Evolutionary conservation across 2,888 invertebrate species (phyloP).

Genomic region (Drosophila greeni): DNA sequence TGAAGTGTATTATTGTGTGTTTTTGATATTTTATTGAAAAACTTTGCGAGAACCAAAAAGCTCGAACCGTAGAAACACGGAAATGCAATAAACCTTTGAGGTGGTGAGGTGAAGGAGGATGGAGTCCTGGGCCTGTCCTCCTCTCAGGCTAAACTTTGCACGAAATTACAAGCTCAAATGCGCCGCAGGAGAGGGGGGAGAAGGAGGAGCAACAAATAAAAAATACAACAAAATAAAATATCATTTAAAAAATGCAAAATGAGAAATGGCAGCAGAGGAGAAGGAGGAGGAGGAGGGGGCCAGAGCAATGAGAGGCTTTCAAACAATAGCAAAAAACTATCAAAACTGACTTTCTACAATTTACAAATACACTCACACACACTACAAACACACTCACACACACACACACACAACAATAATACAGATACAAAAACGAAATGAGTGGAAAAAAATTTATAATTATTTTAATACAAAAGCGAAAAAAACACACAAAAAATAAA

Average conservation of each 20-base stretch:
- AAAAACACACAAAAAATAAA: no score
- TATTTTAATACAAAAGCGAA: conserved; percentile 71
- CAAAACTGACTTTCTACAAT: conserved; percentile 71
- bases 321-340: conserved; percentile 64
- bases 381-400: conserved; percentile 36
- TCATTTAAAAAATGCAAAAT: conserved; percentile 34
- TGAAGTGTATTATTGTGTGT: conserved; percentile 25
- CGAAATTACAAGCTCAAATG: conserved; percentile 67
- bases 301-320: conserved; percentile 38
- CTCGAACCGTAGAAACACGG: conserved; percentile 30
- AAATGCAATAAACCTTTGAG: conserved; percentile 46
- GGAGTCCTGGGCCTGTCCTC: background rate
- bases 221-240: conserved; percentile 1
- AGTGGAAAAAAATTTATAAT: conserved; percentile 62
- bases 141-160: conserved; percentile 56
- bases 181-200: conserved; percentile 27
- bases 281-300: no score
- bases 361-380: conserved; percentile 52
- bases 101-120: background rate
- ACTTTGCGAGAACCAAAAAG: conserved; percentile 40
- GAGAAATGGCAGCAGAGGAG: conserved; percentile 26
- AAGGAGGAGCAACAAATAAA: background rate
- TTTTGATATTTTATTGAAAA: conserved; percentile 61
- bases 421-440: conserved; percentile 42
- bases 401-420: conserved; percentile 21